Conservation (phyloP, 2,888 invertebrate species). For the Platycheirus rosarum region DNA sequence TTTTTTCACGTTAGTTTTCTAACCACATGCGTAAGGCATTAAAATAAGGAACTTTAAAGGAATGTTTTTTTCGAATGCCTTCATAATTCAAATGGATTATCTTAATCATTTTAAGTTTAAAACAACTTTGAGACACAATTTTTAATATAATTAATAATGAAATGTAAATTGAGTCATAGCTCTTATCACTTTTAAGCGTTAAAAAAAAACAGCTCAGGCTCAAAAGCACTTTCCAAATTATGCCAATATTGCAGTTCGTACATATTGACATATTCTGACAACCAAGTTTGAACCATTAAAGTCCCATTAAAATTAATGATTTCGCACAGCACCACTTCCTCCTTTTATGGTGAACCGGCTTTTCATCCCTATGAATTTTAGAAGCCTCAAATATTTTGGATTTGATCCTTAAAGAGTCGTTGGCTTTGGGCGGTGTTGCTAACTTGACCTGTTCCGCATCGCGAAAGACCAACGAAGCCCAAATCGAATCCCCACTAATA, state of each 20-base stretch:
- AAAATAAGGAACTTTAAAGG: too few species aligned
- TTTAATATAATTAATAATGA: too few species aligned
- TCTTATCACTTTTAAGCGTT: too few species aligned
- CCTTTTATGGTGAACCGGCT: not conserved
- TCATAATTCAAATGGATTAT: too few species aligned
- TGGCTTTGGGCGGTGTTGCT: slow-evolving; percentile 1
- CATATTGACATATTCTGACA: not conserved
- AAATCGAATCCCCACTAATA: too few species aligned
- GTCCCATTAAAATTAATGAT: slow-evolving; percentile 71
- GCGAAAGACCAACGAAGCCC: not conserved
- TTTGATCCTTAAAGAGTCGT: slow-evolving; percentile 18
- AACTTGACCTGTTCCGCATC: slow-evolving; percentile 50
- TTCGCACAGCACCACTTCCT: slow-evolving; percentile 27
- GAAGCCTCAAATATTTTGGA: slow-evolving; percentile 43
- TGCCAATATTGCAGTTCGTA: slow-evolving; percentile 35
- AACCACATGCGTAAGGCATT: too few species aligned
- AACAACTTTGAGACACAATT: too few species aligned
- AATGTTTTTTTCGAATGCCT: too few species aligned
- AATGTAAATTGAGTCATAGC: too few species aligned
- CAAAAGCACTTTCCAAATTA: slow-evolving; percentile 10
- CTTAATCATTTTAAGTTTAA: too few species aligned
- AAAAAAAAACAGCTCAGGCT: too few species aligned
- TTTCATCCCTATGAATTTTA: not conserved
- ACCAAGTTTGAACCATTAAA: slow-evolving; percentile 54
- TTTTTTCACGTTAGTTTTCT: too few species aligned